A percentile compares a stretch with the other conserved stretches of the same genome.
Evolutionary conservation across 2,888 invertebrate species (phyloP).

Genomic region (Thumatha senex): DNA sequence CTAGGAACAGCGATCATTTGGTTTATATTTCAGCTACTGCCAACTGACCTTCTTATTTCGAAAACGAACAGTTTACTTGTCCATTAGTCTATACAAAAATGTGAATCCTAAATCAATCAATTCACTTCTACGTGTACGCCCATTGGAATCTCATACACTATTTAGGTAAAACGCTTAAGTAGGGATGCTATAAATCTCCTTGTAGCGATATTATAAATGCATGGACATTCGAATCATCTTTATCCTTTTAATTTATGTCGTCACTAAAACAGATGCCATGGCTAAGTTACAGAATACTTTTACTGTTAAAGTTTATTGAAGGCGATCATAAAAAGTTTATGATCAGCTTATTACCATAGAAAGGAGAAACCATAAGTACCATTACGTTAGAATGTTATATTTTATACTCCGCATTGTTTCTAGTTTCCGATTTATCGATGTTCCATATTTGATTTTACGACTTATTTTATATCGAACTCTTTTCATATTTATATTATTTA

Average conservation of each 20-base stretch:
- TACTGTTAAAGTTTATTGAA: slow-evolving; percentile 49
- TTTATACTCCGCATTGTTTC: slow-evolving; percentile 58
- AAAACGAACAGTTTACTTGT: too few species aligned
- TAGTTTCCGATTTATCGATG: slow-evolving; percentile 47
- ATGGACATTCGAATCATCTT: too few species aligned
- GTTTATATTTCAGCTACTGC: too few species aligned
- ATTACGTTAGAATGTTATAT: slow-evolving; percentile 57
- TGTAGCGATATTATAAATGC: too few species aligned
- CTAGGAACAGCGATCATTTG: too few species aligned
- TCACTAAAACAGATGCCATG: slow-evolving; percentile 30
- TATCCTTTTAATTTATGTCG: slow-evolving; percentile 20
- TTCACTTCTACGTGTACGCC: too few species aligned
- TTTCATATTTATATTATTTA: slow-evolving; percentile 32
- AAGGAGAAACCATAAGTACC: slow-evolving; percentile 47
- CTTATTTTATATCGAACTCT: slow-evolving; percentile 40
- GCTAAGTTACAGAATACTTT: slow-evolving; percentile 40
- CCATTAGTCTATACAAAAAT: too few species aligned
- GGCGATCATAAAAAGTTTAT: slow-evolving; percentile 59
- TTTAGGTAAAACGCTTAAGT: too few species aligned
- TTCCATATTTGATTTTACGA: slow-evolving; percentile 47
- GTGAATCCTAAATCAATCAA: too few species aligned
- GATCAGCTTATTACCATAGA: slow-evolving; percentile 61
- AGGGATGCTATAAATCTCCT: too few species aligned
- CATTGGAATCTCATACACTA: too few species aligned
- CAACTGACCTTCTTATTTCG: too few species aligned